Conservation (phyloP, 2,113 vertebrate genomes). For the Girardinichthys multiradiatus region DNA sequence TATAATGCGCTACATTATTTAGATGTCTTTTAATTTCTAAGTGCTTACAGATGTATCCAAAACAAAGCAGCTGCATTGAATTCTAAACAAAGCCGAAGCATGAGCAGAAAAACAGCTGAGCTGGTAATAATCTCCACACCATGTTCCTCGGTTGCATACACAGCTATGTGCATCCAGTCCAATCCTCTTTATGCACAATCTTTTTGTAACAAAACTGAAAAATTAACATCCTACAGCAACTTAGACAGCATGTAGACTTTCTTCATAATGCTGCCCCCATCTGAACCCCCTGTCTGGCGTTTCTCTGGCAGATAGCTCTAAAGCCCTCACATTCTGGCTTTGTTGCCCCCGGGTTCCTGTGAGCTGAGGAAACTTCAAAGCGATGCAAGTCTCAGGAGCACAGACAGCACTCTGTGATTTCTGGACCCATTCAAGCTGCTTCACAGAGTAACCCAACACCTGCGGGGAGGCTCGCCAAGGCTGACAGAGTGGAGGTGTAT, state of each 20-base stretch:
- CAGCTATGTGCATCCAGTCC: slow-evolving; percentile 32
- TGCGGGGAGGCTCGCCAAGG: slow-evolving; percentile 61
- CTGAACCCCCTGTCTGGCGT: neutral
- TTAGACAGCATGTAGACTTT: slow-evolving; percentile 49
- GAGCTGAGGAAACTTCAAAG: slow-evolving; percentile 76
- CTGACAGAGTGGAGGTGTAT: slow-evolving; percentile 24
- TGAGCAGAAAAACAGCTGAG: slow-evolving; percentile 64
- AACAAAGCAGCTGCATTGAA: slow-evolving; percentile 54
- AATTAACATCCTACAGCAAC: slow-evolving; percentile 45
- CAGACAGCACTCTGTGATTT: slow-evolving; percentile 72
- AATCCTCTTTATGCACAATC: slow-evolving; percentile 45
- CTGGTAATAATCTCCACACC: slow-evolving; percentile 49
- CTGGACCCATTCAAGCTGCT: slow-evolving; percentile 66
- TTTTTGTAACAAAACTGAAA: slow-evolving; percentile 54
- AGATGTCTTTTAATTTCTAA: slow-evolving; percentile 75
- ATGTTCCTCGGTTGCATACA: slow-evolving; percentile 46
- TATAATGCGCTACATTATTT: slow-evolving; percentile 50
- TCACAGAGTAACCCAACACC: slow-evolving; percentile 78
- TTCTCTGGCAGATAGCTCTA: slow-evolving; percentile 45
- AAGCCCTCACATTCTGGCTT: slow-evolving; percentile 70
- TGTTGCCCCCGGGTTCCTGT: slow-evolving; percentile 60
- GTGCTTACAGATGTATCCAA: slow-evolving; percentile 76
- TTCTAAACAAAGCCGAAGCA: slow-evolving; percentile 61
- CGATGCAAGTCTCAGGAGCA: slow-evolving; percentile 67
- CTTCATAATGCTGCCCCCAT: slow-evolving; percentile 21